These are phyloP conservation scores for Porites divaricata DNA, from an alignment of 92 coral and sea anemone genomes.

Conservation along the genomic window DNA sequence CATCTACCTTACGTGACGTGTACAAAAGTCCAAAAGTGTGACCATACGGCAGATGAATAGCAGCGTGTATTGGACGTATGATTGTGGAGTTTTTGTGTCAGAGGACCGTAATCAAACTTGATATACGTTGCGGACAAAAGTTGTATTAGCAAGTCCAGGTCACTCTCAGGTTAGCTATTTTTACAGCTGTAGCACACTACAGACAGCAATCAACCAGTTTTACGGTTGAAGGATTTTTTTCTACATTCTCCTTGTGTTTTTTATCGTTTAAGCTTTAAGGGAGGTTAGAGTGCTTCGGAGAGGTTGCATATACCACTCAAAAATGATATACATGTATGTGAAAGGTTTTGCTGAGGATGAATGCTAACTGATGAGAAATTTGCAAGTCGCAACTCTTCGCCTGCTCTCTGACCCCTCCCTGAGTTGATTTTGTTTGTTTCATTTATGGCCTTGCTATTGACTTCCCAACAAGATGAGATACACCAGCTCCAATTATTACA, in stretches of 20 bases:
- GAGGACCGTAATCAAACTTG: slow-evolving; percentile 12
- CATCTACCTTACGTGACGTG: slow-evolving; percentile 4
- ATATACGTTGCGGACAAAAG: slow-evolving; percentile 7
- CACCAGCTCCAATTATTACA: slow-evolving; percentile 23
- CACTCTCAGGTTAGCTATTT: neutral
- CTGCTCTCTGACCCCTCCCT: slow-evolving; percentile 27
- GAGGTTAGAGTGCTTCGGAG: slow-evolving; percentile 16
- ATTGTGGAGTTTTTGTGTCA: slow-evolving; percentile 1
- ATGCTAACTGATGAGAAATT: slow-evolving; percentile 24
- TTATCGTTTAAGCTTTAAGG: neutral
- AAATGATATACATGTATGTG: slow-evolving; percentile 1
- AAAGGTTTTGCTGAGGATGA: slow-evolving; percentile 14
- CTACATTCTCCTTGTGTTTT: slow-evolving; percentile 10
- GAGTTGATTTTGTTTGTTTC: slow-evolving; percentile 18
- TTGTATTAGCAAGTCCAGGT: slow-evolving; percentile 10
- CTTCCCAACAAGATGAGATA: slow-evolving; percentile 25
- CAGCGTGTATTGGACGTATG: slow-evolving; percentile 3
- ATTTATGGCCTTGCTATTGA: slow-evolving; percentile 21
- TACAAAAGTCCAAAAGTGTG: slow-evolving; percentile 5
- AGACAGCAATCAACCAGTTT: slow-evolving; percentile 13
- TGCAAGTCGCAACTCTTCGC: slow-evolving; percentile 20
- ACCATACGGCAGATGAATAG: slow-evolving; percentile 11
- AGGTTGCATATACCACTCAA: slow-evolving; percentile 6
- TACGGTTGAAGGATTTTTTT: slow-evolving; percentile 5
- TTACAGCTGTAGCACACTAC: slow-evolving; percentile 12